phyloP scores from a whole-genome alignment of 2,797 vertebrate genomes.

The Cynodonichthys magdalenae region DNA sequence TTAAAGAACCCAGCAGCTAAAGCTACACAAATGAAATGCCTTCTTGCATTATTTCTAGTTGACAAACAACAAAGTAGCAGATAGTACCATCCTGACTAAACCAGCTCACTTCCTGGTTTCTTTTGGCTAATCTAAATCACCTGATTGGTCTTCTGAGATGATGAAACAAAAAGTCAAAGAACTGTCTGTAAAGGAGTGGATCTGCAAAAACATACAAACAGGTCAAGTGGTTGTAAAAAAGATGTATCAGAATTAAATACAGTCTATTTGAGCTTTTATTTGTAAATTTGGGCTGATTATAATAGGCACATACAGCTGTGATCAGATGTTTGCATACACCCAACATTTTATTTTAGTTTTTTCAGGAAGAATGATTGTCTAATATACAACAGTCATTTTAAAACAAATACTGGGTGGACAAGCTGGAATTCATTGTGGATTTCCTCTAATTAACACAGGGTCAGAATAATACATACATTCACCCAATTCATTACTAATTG shows the following conservation, averaged over 20 bases:
- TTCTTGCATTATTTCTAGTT: background rate
- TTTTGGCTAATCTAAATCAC: slow-evolving; percentile 58
- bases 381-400: no score
- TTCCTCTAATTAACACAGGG: no score
- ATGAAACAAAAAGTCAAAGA: slow-evolving; percentile 47
- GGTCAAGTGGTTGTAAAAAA: slow-evolving; percentile 43
- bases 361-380: no score
- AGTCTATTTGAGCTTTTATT: background rate
- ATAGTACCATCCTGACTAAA: slow-evolving; percentile 22
- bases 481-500: no score
- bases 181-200: slow-evolving; percentile 53
- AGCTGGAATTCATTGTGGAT: no score
- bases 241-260: slow-evolving; percentile 4
- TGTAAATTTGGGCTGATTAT: background rate
- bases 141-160: slow-evolving; percentile 55
- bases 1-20: background rate
- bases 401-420: no score
- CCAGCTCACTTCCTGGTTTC: slow-evolving; percentile 37
- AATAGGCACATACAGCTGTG: no score
- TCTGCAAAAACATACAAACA: slow-evolving; percentile 26
- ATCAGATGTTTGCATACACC: no score
- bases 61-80: slow-evolving; percentile 12
- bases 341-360: no score
- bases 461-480: no score
- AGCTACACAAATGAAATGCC: background rate